Evolutionary conservation across 2,888 invertebrate species (phyloP).

Genomic region (Urechis unicinctus): DNA sequence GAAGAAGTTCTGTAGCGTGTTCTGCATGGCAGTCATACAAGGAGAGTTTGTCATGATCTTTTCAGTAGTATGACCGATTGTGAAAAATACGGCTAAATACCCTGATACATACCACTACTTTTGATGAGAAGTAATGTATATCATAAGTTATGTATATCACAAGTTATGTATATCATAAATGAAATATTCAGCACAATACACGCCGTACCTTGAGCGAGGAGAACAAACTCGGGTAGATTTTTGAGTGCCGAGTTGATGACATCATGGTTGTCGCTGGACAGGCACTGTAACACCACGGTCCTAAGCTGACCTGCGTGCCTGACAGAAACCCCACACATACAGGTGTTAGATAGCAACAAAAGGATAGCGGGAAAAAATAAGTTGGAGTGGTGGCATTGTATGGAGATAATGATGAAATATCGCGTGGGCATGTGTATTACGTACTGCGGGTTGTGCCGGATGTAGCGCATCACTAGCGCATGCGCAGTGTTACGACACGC

Average conservation of each 20-base stretch:
- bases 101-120: too few species aligned
- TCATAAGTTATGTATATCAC: too few species aligned
- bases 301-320: constrained; percentile 60
- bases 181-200: neutral
- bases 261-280: constrained; percentile 73
- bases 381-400: too few species aligned
- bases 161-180: neutral
- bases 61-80: too few species aligned
- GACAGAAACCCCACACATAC: constrained; percentile 14
- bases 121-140: too few species aligned
- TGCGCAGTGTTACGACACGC: constrained; percentile 67
- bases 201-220: constrained; percentile 56
- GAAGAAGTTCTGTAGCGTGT: constrained; percentile 70
- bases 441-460: constrained; percentile 62
- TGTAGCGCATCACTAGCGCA: constrained; percentile 64
- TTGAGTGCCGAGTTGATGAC: constrained; percentile 73
- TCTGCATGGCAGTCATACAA: too few species aligned
- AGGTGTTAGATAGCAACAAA: too few species aligned
- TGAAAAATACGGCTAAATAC: too few species aligned
- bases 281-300: constrained; percentile 71
- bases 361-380: too few species aligned
- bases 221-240: constrained; percentile 73
- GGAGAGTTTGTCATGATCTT: too few species aligned
- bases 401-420: neutral
- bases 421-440: neutral